A percentile compares a stretch with the other conserved stretches of the same genome.
Evolutionary conservation across 2,113 vertebrate species (phyloP).

Genomic region (Shinisaurus crocodilurus): DNA sequence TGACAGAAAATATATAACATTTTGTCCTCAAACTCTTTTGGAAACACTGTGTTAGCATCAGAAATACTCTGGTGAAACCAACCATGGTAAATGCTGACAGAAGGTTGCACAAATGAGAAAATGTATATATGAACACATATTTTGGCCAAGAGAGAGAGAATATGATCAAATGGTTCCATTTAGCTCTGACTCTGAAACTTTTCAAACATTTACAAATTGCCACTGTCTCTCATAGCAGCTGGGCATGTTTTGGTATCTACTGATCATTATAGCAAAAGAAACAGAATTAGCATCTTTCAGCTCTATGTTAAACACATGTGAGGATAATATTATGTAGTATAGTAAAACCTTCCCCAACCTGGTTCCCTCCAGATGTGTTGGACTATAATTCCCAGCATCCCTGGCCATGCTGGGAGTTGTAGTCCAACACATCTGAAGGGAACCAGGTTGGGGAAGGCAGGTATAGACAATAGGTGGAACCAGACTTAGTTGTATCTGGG

Average conservation of each 20-base stretch:
- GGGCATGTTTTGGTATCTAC: background rate
- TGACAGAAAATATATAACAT: constrained; percentile 14
- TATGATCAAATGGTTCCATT: background rate
- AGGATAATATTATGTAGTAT: too few species aligned
- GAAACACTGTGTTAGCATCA: constrained; percentile 19
- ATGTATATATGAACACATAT: background rate
- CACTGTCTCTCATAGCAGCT: background rate
- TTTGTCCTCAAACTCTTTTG: background rate
- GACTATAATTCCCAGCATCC: too few species aligned
- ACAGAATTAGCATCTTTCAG: background rate
- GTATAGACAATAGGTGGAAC: too few species aligned
- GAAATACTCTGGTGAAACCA: constrained; percentile 12
- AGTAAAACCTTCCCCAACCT: too few species aligned
- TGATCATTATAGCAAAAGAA: background rate
- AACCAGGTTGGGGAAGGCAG: too few species aligned
- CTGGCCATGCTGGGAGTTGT: background rate
- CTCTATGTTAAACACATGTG: background rate
- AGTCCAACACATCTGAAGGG: too few species aligned
- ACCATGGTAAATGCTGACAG: constrained; percentile 17
- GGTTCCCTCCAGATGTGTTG: too few species aligned
- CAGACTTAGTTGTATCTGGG: too few species aligned
- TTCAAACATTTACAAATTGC: background rate
- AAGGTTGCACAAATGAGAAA: constrained; percentile 15
- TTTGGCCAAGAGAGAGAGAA: background rate
- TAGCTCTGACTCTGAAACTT: background rate